A percentile compares a stretch with the other conserved stretches of the same genome.
Evolutionary conservation across 2,113 vertebrate species (phyloP).

Genomic region (Herpailurus yagouaroundi): DNA sequence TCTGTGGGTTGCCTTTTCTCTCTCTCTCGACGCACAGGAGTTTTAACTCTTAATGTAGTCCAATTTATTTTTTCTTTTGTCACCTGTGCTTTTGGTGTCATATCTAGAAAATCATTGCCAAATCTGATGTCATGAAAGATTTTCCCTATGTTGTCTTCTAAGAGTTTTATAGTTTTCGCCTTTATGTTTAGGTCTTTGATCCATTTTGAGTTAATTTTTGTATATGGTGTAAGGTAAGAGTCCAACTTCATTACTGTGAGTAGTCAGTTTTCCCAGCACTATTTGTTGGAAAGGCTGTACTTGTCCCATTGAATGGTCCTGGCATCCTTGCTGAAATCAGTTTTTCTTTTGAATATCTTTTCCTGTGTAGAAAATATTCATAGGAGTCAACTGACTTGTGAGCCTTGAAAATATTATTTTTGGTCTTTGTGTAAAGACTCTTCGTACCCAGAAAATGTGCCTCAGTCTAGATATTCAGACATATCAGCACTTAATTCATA

Average conservation of each 20-base stretch:
- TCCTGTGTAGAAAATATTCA: conserved; percentile 25
- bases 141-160: not conserved
- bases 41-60: conserved; percentile 33
- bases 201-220: conserved; percentile 28
- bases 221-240: not conserved
- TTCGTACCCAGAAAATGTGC: not conserved
- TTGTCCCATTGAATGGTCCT: not conserved
- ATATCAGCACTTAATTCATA: not conserved
- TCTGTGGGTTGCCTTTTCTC: not conserved
- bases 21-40: not conserved
- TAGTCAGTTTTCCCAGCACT: not conserved
- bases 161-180: conserved; percentile 50
- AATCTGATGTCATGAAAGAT: not conserved
- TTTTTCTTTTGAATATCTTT: conserved; percentile 36
- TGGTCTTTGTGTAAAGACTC: not conserved
- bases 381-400: not conserved
- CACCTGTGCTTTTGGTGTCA: not conserved
- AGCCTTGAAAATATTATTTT: conserved; percentile 38
- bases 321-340: not conserved
- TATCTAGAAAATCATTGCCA: not conserved
- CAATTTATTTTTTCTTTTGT: conserved; percentile 25
- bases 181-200: conserved; percentile 12
- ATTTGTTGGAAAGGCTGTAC: not conserved
- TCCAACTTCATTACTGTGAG: not conserved
- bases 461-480: conserved; percentile 7